phyloP scores from a whole-genome alignment of 2,888 invertebrate species.

The Campoletis raptor region DNA sequence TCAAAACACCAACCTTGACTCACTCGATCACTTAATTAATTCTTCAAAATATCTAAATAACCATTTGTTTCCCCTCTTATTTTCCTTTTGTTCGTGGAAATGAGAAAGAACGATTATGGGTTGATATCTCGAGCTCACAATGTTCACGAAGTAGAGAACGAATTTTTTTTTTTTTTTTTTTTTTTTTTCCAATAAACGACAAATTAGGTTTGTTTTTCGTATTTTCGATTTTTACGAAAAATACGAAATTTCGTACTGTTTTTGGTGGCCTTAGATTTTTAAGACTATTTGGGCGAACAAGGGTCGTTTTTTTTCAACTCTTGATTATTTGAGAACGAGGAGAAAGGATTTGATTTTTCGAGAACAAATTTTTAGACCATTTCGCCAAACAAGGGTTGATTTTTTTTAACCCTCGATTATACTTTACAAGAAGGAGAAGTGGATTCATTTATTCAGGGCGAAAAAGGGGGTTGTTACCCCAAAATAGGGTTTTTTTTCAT shows the following conservation, averaged over 20 bases:
- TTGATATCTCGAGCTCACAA: background rate
- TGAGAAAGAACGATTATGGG: background rate
- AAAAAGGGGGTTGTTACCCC: background rate
- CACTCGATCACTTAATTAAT: constrained; percentile 44
- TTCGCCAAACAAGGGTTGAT: too few species aligned
- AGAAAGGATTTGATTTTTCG: too few species aligned
- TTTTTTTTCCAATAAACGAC: background rate
- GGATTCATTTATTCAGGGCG: too few species aligned
- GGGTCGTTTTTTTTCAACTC: too few species aligned
- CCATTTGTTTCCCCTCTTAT: too few species aligned
- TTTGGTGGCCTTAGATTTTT: too few species aligned
- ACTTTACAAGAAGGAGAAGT: too few species aligned
- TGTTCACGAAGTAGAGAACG: background rate
- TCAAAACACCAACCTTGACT: constrained; percentile 69
- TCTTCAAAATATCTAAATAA: background rate
- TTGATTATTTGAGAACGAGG: too few species aligned
- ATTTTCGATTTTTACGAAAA: background rate
- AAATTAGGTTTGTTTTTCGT: background rate
- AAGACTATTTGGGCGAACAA: too few species aligned
- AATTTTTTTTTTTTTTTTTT: too few species aligned
- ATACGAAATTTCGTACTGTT: background rate
- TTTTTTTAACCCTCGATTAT: too few species aligned
- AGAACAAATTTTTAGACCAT: too few species aligned
- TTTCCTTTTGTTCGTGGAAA: background rate
- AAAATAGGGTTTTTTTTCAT: background rate